These are phyloP conservation scores for Leptinotarsa tumamoca DNA, from an alignment of 2,888 invertebrate species.

Conservation along the genomic window DNA sequence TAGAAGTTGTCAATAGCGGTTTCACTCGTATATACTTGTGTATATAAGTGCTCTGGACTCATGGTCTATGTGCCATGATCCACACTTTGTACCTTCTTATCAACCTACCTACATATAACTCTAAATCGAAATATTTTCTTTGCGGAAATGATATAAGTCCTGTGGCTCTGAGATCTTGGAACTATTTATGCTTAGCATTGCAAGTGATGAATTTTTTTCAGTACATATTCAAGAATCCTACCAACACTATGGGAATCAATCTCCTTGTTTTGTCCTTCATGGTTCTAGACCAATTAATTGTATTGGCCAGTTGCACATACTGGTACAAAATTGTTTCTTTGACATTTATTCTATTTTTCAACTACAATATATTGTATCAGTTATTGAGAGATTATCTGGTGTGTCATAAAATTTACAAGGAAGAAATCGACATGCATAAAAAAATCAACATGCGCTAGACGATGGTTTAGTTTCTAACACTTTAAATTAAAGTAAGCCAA, in stretches of 20 bases:
- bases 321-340: constrained; percentile 94
- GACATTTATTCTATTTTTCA: constrained; percentile 87
- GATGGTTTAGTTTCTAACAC: constrained; percentile 6
- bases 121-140: too few relatives aligned
- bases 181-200: background rate
- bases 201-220: constrained; percentile 66
- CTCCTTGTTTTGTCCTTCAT: constrained; percentile 78
- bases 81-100: too few relatives aligned
- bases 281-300: constrained; percentile 81
- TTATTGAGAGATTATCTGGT: constrained; percentile 88
- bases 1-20: too few relatives aligned
- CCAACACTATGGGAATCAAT: constrained; percentile 79
- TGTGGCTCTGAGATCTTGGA: too few relatives aligned
- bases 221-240: constrained; percentile 90
- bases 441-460: constrained; percentile 62
- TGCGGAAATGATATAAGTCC: too few relatives aligned
- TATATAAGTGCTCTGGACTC: too few relatives aligned
- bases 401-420: constrained; percentile 84
- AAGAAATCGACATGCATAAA: constrained; percentile 77
- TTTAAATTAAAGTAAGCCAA: constrained; percentile 7
- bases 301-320: constrained; percentile 83
- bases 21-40: too few relatives aligned
- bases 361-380: constrained; percentile 93
- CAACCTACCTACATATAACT: too few relatives aligned
- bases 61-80: too few relatives aligned